These are phyloP conservation scores for Kryptolebias ocellatus DNA, from an alignment of 2,797 vertebrate species.

Conservation along the genomic window DNA sequence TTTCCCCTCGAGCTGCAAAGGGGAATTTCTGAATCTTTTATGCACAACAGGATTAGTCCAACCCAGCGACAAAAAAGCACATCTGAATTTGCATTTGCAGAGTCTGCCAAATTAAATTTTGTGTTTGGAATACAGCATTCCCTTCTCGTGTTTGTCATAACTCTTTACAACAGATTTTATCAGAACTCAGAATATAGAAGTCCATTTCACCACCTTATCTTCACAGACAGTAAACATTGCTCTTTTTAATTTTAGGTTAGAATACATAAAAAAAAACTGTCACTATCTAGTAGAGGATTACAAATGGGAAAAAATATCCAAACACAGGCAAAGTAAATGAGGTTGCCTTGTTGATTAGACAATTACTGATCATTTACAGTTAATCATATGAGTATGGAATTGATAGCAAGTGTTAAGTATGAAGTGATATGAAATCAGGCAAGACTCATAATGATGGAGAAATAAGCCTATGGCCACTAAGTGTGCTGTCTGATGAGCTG, in stretches of 20 bases:
- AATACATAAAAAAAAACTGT: background rate
- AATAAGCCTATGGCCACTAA: conserved; percentile 30
- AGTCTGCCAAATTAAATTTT: conserved; percentile 8
- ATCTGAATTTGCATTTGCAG: conserved; percentile 27
- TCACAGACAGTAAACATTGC: background rate
- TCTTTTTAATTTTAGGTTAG: background rate
- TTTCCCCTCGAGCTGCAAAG: conserved; percentile 26
- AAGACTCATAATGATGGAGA: conserved; percentile 30
- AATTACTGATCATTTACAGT: conserved; percentile 30
- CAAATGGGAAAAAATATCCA: background rate
- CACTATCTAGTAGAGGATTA: background rate
- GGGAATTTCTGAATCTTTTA: conserved; percentile 25
- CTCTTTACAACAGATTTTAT: background rate
- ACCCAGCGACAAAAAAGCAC: conserved; percentile 10
- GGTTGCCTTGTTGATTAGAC: conserved; percentile 21
- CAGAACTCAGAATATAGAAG: background rate
- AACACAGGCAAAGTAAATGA: conserved; percentile 10
- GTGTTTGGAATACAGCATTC: background rate
- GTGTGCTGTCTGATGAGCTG: conserved; percentile 44
- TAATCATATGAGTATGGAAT: conserved; percentile 31
- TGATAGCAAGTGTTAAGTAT: conserved; percentile 39
- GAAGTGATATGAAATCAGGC: conserved; percentile 47
- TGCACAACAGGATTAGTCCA: conserved; percentile 19
- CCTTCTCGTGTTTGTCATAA: conserved; percentile 8
- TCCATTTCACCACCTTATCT: background rate